Evolutionary conservation across 2,797 vertebrate species (phyloP).

Genomic region (Sebastes steindachneri): DNA sequence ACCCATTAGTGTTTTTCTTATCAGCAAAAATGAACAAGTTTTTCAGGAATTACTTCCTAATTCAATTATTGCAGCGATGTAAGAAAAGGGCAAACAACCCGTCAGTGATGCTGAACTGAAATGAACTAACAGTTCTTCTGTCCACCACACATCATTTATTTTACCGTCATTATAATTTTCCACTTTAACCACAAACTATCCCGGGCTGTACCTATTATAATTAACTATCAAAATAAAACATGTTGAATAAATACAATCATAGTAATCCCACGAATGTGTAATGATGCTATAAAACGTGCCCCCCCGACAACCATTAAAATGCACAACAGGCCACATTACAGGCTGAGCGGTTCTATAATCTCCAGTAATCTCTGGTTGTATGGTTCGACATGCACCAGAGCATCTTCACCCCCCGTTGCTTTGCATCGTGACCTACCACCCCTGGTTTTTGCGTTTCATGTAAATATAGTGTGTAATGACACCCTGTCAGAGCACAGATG

Average conservation of each 20-base stretch:
- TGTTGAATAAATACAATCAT: constrained; percentile 34
- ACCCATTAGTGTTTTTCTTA: constrained; percentile 28
- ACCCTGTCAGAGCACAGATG: constrained; percentile 77
- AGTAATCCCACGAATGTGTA: constrained; percentile 48
- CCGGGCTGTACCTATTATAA: constrained; percentile 42
- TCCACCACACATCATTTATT: constrained; percentile 37
- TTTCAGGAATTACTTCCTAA: constrained; percentile 27
- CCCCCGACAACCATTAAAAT: constrained; percentile 39
- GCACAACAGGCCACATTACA: constrained; percentile 65
- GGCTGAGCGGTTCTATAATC: constrained; percentile 54
- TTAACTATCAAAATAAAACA: constrained; percentile 45
- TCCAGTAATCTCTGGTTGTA: constrained; percentile 66
- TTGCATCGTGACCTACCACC: constrained; percentile 70
- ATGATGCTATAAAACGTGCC: constrained; percentile 62
- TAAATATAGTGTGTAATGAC: constrained; percentile 86
- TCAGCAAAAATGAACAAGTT: constrained; percentile 21
- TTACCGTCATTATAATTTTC: constrained; percentile 21
- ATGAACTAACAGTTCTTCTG: constrained; percentile 26
- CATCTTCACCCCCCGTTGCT: constrained; percentile 67
- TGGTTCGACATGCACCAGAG: constrained; percentile 39
- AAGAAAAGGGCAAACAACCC: constrained; percentile 1
- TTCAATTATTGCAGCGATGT: constrained; percentile 42
- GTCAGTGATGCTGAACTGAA: constrained; percentile 26
- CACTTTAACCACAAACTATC: constrained; percentile 40
- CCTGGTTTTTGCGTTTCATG: constrained; percentile 73